Evolutionary conservation across 2,888 invertebrate genomes (phyloP), one percentile per base, ranked within the genome.

Genomic region (Hetaerina titia): DNA sequence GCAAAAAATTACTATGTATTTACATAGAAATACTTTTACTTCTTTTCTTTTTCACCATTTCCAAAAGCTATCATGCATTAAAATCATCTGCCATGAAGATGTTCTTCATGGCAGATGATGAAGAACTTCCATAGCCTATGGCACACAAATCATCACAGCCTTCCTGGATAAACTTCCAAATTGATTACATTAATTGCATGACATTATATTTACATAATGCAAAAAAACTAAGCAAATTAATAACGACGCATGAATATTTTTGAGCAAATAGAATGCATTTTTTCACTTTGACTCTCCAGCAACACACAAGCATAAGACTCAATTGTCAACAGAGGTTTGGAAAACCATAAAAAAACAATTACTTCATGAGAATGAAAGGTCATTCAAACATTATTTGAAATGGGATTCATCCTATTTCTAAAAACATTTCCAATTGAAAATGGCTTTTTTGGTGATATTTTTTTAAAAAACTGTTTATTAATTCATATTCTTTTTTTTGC

Each of bases 381-480:
- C 69, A 81, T 31, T 81, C 13, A 81, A 81, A 81, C 25, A 81
- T 31, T n/a, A 81, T 25, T 31, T 31, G 11, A 81, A 31, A 81
- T 25, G 81, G 69, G n/a, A 69, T 69, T 69, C 69, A 81, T 81
- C 81, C 31, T 81, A 81, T 81, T n/a, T 81, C 25, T 31, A 25
- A 25, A 81, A 81, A 81, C 31, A 81, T 31, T 81, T 81, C 81
- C 81, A 81, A 25, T 81, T 31, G 11, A 81, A 31, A 90, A 90
- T 56, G 25, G 63, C 17, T 63, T 90, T 60, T 92, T 92, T 92
- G 17, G 60, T 25, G n/a, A 92, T 63, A 58, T 6, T 22, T 63
- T 92, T 57, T 92, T 64, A 25, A 58, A 92, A 57, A 64, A 19
- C 64, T 25, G 58, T 90, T 90, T n/a, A 64, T 92, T 92, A n/a